phyloP scores from a whole-genome alignment of 2,113 vertebrate species.

The Serilophus lunatus region DNA sequence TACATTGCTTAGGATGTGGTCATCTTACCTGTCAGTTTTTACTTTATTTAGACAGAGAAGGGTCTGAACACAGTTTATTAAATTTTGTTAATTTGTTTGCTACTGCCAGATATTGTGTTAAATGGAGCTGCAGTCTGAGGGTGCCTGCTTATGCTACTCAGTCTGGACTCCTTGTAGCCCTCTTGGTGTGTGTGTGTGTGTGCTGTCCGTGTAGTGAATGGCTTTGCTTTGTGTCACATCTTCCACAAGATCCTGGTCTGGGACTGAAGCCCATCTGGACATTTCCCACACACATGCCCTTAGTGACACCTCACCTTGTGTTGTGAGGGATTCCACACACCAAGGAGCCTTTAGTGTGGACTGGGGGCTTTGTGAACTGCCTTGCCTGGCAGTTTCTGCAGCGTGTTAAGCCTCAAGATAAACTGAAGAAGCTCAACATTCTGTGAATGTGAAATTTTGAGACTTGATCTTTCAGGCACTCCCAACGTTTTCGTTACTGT shows the following conservation, averaged over 20 bases:
- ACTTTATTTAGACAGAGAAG: background rate
- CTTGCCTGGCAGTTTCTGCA: background rate
- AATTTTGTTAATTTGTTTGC: background rate
- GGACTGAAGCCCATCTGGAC: background rate
- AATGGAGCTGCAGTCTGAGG: background rate
- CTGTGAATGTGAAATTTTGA: background rate
- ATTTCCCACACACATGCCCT: accelerated
- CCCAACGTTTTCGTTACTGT: background rate
- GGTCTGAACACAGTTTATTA: background rate
- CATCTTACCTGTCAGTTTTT: background rate
- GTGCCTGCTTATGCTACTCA: background rate
- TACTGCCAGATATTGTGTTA: background rate
- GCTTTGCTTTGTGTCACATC: background rate
- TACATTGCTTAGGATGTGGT: background rate
- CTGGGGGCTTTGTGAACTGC: background rate
- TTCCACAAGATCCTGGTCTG: background rate
- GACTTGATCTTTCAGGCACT: accelerated
- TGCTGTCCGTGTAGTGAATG: background rate
- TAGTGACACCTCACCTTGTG: background rate
- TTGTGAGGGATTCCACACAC: background rate
- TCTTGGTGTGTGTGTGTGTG: background rate
- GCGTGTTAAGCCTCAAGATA: background rate
- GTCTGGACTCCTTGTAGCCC: background rate
- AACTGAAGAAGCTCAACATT: background rate
- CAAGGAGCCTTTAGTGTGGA: background rate